Conservation (phyloP, 2,888 invertebrate genomes). For the Branchipolynoe longqiensis region DNA sequence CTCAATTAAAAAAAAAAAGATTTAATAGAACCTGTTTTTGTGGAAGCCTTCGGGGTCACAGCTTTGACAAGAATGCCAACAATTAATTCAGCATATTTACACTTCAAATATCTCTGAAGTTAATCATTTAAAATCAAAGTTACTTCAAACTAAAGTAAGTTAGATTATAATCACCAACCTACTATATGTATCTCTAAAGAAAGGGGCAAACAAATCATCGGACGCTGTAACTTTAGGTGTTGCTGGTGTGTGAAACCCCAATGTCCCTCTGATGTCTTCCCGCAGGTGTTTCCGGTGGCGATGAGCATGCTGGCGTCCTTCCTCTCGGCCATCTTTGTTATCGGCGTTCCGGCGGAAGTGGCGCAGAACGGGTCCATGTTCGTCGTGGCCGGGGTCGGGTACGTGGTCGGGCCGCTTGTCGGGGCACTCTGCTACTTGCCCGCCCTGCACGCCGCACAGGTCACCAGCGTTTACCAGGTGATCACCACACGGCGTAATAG, state of each 20-base stretch:
- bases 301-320: conserved; percentile 68
- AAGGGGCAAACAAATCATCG: neutral
- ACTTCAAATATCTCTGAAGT: too few species aligned
- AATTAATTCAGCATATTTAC: too few species aligned
- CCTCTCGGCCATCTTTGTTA: conserved; percentile 74
- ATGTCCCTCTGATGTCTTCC: too few species aligned
- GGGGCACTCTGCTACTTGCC: conserved; percentile 76
- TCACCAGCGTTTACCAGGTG: conserved; percentile 78
- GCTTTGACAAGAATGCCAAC: neutral
- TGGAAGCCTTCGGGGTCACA: too few species aligned
- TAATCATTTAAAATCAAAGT: too few species aligned
- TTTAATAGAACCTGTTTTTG: too few species aligned
- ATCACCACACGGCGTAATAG: neutral
- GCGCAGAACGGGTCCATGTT: conserved; percentile 91
- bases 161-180: too few species aligned
- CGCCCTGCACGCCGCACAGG: conserved; percentile 74
- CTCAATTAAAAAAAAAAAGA: too few species aligned
- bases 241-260: too few species aligned
- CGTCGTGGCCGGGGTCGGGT: conserved; percentile 84
- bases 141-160: too few species aligned
- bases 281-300: conserved; percentile 50
- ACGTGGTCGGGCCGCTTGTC: conserved; percentile 88
- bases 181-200: too few species aligned
- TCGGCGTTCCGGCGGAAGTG: conserved; percentile 75
- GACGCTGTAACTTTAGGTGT: neutral